Conservation (phyloP, 2,113 vertebrate genomes). For the Camelus bactrianus region DNA sequence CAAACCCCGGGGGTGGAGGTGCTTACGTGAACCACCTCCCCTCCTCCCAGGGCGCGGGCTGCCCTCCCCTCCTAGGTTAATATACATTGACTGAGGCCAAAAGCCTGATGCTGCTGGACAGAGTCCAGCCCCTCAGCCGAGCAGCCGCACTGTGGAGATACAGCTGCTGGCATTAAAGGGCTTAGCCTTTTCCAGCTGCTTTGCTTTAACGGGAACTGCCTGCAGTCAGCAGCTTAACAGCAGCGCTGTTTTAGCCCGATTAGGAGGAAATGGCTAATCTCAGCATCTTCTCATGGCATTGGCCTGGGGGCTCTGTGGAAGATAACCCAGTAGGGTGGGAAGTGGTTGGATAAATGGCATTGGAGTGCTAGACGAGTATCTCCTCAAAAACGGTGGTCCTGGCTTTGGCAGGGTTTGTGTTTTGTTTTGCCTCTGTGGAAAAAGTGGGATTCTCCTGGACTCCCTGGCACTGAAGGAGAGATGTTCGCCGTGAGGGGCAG, state of each 20-base stretch:
- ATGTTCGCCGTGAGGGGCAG: neutral
- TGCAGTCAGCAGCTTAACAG: constrained; percentile 65
- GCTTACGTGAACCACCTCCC: constrained; percentile 20
- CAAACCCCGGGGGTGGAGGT: constrained; percentile 35
- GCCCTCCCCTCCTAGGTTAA: constrained; percentile 73
- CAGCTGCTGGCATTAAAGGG: constrained; percentile 82
- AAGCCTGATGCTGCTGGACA: constrained; percentile 73
- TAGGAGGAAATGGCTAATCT: constrained; percentile 77
- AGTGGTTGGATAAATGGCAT: constrained; percentile 59
- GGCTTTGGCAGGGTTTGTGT: constrained; percentile 19
- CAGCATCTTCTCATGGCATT: constrained; percentile 47
- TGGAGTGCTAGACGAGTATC: constrained; percentile 22
- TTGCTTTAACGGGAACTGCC: constrained; percentile 74
- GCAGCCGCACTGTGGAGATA: constrained; percentile 65
- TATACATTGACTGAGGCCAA: constrained; percentile 71
- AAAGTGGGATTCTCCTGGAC: neutral
- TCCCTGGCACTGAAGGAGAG: neutral
- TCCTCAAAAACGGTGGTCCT: neutral
- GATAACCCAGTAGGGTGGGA: constrained; percentile 18
- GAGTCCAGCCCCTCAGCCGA: constrained; percentile 71
- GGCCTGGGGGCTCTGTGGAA: constrained; percentile 42
- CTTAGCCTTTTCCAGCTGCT: constrained; percentile 83
- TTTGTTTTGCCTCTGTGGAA: constrained; percentile 47
- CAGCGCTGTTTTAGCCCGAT: constrained; percentile 68
- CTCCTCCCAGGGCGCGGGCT: constrained; percentile 56